Evolutionary conservation across 2,888 invertebrate species (phyloP).

Genomic region (Tridacna crocea): DNA sequence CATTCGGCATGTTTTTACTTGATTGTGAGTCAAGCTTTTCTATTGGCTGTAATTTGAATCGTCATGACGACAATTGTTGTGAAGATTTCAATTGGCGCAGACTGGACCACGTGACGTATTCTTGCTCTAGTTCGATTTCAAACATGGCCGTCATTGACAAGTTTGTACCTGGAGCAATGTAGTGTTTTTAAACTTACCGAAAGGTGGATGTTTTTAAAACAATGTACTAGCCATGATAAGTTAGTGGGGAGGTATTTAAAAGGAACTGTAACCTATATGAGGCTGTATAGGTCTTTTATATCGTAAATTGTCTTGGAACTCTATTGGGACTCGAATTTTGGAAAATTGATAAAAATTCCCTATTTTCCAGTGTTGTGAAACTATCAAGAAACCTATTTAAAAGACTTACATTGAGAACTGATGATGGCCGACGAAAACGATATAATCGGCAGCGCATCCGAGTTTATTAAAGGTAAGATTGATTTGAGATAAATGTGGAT

Average conservation of each 20-base stretch:
- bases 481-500: neutral
- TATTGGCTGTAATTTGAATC: slow-evolving; percentile 77
- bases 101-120: slow-evolving; percentile 69
- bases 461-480: slow-evolving; percentile 83
- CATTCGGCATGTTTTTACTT: slow-evolving; percentile 33
- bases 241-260: neutral
- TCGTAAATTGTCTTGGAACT: neutral
- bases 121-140: slow-evolving; percentile 72
- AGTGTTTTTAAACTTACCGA: slow-evolving; percentile 29
- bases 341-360: neutral
- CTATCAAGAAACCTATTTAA: neutral
- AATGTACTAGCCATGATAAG: slow-evolving; percentile 24
- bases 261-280: neutral
- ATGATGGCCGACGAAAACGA: slow-evolving; percentile 83
- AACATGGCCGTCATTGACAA: slow-evolving; percentile 79
- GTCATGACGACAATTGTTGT: slow-evolving; percentile 80
- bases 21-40: slow-evolving; percentile 16
- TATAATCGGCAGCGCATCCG: slow-evolving; percentile 84
- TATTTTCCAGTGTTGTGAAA: neutral
- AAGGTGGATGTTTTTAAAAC: neutral
- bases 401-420: slow-evolving; percentile 13
- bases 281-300: neutral
- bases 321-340: neutral
- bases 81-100: slow-evolving; percentile 70
- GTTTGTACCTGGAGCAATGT: slow-evolving; percentile 35